Base-by-base conservation (phyloP, 2,888 invertebrate genomes). In the Fragum fragum region DNA sequence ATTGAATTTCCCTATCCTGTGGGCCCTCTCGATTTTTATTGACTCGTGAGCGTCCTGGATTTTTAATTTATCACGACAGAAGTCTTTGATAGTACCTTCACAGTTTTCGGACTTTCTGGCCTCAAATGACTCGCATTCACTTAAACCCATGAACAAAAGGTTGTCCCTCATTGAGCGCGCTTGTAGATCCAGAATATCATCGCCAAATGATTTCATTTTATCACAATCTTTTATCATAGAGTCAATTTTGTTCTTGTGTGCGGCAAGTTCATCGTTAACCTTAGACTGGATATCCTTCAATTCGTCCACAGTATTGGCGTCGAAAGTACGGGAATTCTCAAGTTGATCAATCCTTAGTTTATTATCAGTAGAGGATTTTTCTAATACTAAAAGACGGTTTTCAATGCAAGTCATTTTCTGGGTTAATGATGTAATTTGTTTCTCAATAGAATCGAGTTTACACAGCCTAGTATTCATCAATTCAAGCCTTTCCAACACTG, bases 101-200 rank as follows among this genome's bases (percentile, higher is more conserved):
- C 61, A 61, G 29, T 61, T 61, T 28, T 61, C 61, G 26, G 6
- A 23, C 11, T 18, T 26, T 18, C 61, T 61, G 26, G 26, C 5
- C 26, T 61, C 61, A 61, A 29, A 7, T 6, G 61, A 11, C 18
- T 61, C 28, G 26, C 61, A 61, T 18, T 61, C 61, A 23, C 6
- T 11, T 11, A 61, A 61, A 26, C 61, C 61, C 61, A 61, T 61
- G 26, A 61, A 61, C 61, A 61, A 26, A 3, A 61, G 26, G 18
- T 61, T 61, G 26, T 61, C 61, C 16, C 61, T 26, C 61, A 61
- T 61, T 7, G 61, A 61, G 5, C 61, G 5, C 9, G 26, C 26
- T 26, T 61, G 61, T 28, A 61, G 26, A 61, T 61, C 61, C 9
- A 61, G 6, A 26, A 61, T 61, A 61, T 61, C 61, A 26, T 61